These are phyloP conservation scores for Zeuzera pyrina DNA, from an alignment of 2,888 invertebrate genomes.

Conservation along the genomic window DNA sequence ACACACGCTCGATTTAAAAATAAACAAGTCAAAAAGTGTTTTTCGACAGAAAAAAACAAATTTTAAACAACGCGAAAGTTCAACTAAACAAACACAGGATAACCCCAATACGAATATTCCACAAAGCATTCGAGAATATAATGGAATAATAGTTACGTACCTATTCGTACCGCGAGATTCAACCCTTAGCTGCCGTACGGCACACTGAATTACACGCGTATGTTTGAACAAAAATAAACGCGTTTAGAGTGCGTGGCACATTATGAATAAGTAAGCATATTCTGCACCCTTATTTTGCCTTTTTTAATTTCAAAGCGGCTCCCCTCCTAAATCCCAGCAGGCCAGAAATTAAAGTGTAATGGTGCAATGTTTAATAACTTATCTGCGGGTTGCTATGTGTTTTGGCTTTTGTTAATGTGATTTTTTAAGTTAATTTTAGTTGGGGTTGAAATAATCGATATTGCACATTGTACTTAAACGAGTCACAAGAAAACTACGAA, in stretches of 20 bases:
- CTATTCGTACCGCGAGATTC: slow-evolving; percentile 8
- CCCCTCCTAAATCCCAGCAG: slow-evolving; percentile 57
- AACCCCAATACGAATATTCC: slow-evolving; percentile 10
- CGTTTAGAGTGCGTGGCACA: slow-evolving; percentile 26
- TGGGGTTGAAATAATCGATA: slow-evolving; percentile 20
- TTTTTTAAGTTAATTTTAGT: slow-evolving; percentile 52
- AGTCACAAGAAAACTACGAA: too few species aligned
- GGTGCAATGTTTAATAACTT: slow-evolving; percentile 68
- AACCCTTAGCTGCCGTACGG: slow-evolving; percentile 17
- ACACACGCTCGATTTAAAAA: slow-evolving; percentile 52
- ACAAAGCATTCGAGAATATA: slow-evolving; percentile 17
- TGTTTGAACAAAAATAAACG: slow-evolving; percentile 50
- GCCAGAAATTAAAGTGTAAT: slow-evolving; percentile 67
- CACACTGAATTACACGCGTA: slow-evolving; percentile 17
- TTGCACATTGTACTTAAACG: too few species aligned
- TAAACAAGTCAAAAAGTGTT: slow-evolving; percentile 55
- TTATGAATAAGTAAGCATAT: slow-evolving; percentile 60
- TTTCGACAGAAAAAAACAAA: slow-evolving; percentile 38
- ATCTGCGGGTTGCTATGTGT: slow-evolving; percentile 59
- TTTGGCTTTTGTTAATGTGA: slow-evolving; percentile 62
- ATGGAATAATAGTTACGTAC: slow-evolving; percentile 25
- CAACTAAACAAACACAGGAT: slow-evolving; percentile 5
- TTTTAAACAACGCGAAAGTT: slow-evolving; percentile 28
- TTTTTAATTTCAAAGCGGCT: slow-evolving; percentile 42
- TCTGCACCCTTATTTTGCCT: slow-evolving; percentile 39